Percentiles rank a stretch among this genome's conserved stretches.
Conservation (phyloP, 2,888 invertebrate genomes). For the Polyploca ridens region DNA sequence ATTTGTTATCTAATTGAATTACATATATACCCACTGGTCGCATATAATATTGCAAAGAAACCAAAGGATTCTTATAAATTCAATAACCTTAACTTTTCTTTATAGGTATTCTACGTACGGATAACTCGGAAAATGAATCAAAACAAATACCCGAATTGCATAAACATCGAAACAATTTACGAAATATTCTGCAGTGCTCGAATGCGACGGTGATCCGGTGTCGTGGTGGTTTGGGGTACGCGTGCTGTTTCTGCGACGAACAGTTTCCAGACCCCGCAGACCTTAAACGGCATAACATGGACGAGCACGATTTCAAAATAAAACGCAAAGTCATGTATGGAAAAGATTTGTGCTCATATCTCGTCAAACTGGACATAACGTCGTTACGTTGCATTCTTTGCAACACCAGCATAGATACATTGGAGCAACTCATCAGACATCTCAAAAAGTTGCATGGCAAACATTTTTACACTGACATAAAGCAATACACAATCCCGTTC, state of each 20-base stretch:
- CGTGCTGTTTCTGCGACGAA: constrained; percentile 54
- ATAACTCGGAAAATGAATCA: not conserved
- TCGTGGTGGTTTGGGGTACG: constrained; percentile 49
- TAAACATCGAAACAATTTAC: constrained; percentile 54
- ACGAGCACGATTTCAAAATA: constrained; percentile 39
- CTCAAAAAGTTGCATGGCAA: constrained; percentile 35
- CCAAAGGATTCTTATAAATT: not conserved
- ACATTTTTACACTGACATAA: constrained; percentile 39
- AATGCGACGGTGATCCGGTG: constrained; percentile 63
- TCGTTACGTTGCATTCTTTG: constrained; percentile 44
- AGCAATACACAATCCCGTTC: constrained; percentile 55
- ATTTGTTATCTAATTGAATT: too few relatives aligned
- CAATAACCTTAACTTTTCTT: constrained; percentile 33
- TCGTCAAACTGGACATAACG: constrained; percentile 62
- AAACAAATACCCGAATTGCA: constrained; percentile 22
- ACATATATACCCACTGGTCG: too few relatives aligned
- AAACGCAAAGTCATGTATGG: constrained; percentile 42
- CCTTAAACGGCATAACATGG: constrained; percentile 55
- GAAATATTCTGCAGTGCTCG: constrained; percentile 48
- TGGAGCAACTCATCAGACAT: constrained; percentile 42
- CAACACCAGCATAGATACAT: constrained; percentile 24
- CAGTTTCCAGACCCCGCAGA: constrained; percentile 45
- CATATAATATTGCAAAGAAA: not conserved
- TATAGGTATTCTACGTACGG: constrained; percentile 29
- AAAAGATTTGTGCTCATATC: constrained; percentile 33